phyloP scores from a whole-genome alignment of 2,797 vertebrate species.

The Chelonia mydas region DNA sequence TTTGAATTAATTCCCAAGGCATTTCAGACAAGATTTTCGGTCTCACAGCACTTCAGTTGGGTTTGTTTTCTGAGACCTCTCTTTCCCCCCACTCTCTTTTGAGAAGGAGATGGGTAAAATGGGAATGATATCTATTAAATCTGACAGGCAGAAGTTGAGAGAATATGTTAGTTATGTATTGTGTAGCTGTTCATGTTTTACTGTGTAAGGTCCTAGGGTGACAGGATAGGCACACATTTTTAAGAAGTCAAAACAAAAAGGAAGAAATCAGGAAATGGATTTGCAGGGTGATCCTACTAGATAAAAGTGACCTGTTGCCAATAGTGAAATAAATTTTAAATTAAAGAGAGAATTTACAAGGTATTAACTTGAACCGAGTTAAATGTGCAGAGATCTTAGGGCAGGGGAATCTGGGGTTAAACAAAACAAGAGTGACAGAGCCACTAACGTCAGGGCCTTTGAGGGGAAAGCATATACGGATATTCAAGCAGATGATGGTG shows the following conservation, averaged over 20 bases:
- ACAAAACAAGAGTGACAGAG: not conserved
- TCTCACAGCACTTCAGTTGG: not conserved
- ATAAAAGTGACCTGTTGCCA: not conserved
- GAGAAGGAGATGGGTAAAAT: not conserved
- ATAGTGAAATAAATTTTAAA: conserved; percentile 36
- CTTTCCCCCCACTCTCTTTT: not conserved
- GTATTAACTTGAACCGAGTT: not conserved
- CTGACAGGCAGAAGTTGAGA: not conserved
- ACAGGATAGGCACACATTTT: conserved; percentile 17
- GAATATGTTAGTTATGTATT: not conserved
- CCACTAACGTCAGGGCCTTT: not conserved
- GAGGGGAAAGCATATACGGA: not conserved
- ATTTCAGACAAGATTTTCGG: not conserved
- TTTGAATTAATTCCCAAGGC: not conserved
- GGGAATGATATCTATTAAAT: not conserved
- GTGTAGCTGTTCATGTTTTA: not conserved
- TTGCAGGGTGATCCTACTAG: conserved; percentile 42
- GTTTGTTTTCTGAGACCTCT: not conserved
- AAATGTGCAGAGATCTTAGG: not conserved
- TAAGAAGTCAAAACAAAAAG: not conserved
- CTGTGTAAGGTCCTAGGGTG: not conserved
- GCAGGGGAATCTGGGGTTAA: not conserved
- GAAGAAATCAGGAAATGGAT: conserved; percentile 28
- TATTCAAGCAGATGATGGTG: conserved; percentile 3
- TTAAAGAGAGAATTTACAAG: not conserved